Evolutionary conservation across 1,140 invertebrate species (phyloP), one percentile per base, ranked within the genome.

Genomic region (Drosophila sp.): DNA sequence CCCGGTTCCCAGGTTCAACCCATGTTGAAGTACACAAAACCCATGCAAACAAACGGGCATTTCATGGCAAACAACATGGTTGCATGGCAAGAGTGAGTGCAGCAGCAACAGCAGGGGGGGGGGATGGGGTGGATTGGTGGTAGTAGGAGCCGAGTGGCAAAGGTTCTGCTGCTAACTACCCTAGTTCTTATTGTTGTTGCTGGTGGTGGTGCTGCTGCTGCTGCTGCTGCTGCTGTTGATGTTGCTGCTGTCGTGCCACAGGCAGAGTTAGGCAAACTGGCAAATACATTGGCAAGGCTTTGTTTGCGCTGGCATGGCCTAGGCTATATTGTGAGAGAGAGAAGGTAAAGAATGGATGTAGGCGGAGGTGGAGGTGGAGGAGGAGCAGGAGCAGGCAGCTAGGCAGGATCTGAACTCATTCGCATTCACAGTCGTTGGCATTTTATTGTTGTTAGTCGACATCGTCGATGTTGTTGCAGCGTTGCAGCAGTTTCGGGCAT

Each of bases 11-110:
- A 64, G 78, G 41, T 50, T 75, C 63, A 72, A 72, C 75, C 79
- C 83, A 86, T 86, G 83, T 82, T 86, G 76, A 83, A 86, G 83
- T 87, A 87, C 83, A 86, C 83, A 86, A 86, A 86, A 83, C 84
- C 84, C 84, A 87, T 79, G 83, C 83, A 87, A 86, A 86, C 83
- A 86, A 86, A 86, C 83, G 83, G 84, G 79, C 83, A 86, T 86
- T 86, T 82, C 79, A 86, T 70, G 64, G 83, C 83, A 86, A 87
- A 86, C 83, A 87, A 79, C 66, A 47, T 58, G 56, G 32, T 23
- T 35, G 64, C 32, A 55, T 17, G 17, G 17, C 11, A 44, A 11
- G 66, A 61, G 55, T 17, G 25, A 27, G 27, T 23, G 58, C 11
- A 54, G 23, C 17, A 32, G 2, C 23, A 17, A 3, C 23, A 17